Evolutionary conservation across 2,797 vertebrate species (phyloP).

Genomic region (Sebastolobus alascanus): DNA sequence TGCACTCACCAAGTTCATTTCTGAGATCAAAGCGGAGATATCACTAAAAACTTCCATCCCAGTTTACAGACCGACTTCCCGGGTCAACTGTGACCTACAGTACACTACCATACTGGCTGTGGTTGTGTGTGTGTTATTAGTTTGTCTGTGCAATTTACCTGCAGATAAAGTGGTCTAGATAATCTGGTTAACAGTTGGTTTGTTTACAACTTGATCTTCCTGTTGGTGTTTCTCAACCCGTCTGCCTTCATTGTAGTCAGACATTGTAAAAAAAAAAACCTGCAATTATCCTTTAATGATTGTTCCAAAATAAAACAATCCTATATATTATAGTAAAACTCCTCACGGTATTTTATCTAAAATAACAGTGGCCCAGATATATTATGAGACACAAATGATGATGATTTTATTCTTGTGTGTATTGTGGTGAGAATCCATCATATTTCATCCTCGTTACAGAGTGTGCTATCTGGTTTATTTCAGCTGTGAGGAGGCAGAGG

Average conservation of each 20-base stretch:
- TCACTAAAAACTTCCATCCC: neutral
- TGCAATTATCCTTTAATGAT: conserved; percentile 35
- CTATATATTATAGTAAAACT: conserved; percentile 28
- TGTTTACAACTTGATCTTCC: neutral
- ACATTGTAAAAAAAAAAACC: conserved; percentile 9
- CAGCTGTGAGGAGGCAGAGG: conserved; percentile 59
- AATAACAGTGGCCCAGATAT: conserved; percentile 33
- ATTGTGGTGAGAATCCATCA: conserved; percentile 56
- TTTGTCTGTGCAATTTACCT: neutral
- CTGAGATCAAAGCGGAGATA: neutral
- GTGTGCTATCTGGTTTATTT: conserved; percentile 62
- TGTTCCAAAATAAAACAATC: conserved; percentile 20
- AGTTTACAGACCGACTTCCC: neutral
- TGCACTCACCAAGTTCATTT: neutral
- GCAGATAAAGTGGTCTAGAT: neutral
- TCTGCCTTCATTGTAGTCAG: conserved; percentile 11
- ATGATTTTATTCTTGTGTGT: conserved; percentile 58
- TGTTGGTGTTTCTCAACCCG: neutral
- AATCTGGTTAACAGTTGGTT: neutral
- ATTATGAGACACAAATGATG: conserved; percentile 45
- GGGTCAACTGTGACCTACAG: neutral
- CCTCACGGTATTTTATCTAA: conserved; percentile 20
- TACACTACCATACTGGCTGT: neutral
- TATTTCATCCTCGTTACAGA: conserved; percentile 44
- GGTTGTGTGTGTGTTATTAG: neutral